These are phyloP conservation scores for Epirrhoe tristata DNA, from an alignment of 2,888 invertebrate genomes.

Conservation along the genomic window DNA sequence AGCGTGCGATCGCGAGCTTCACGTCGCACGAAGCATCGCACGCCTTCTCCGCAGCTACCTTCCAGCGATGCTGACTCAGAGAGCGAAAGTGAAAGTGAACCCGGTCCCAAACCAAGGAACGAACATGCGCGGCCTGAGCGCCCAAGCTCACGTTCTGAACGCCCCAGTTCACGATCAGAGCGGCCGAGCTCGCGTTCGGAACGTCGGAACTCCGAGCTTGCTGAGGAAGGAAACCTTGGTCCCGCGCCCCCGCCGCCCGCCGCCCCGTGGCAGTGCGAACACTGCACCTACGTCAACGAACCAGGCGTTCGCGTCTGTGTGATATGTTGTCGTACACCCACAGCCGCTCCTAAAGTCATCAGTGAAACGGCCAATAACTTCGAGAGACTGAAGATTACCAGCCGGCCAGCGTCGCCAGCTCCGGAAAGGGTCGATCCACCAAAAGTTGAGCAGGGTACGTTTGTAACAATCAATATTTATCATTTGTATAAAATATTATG, in stretches of 20 bases:
- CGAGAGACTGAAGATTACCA: slow-evolving; percentile 49
- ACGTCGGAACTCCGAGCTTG: slow-evolving; percentile 12
- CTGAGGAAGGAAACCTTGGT: slow-evolving; percentile 64
- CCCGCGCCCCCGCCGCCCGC: slow-evolving; percentile 82
- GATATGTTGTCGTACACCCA: slow-evolving; percentile 94
- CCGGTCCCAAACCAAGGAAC: slow-evolving; percentile 31
- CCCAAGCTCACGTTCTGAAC: slow-evolving; percentile 16
- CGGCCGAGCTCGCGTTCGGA: slow-evolving; percentile 21
- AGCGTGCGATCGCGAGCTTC: slow-evolving; percentile 90
- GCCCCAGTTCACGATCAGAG: slow-evolving; percentile 10
- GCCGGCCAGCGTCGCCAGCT: slow-evolving; percentile 35
- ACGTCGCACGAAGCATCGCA: slow-evolving; percentile 72
- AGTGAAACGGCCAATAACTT: slow-evolving; percentile 44
- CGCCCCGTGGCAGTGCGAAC: slow-evolving; percentile 93
- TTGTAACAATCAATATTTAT: background rate
- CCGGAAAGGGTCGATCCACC: slow-evolving; percentile 51
- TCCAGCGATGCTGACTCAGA: slow-evolving; percentile 88
- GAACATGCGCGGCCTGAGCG: slow-evolving; percentile 21
- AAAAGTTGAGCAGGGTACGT: slow-evolving; percentile 81
- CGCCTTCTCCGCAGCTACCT: slow-evolving; percentile 75
- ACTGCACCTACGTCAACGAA: slow-evolving; percentile 95
- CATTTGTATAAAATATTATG: background rate
- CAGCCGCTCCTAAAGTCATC: slow-evolving; percentile 64
- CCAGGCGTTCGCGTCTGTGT: slow-evolving; percentile 91
- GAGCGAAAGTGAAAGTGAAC: slow-evolving; percentile 69